phyloP scores from a whole-genome alignment of 2,113 vertebrate genomes.

The Pteruthius melanotis region DNA sequence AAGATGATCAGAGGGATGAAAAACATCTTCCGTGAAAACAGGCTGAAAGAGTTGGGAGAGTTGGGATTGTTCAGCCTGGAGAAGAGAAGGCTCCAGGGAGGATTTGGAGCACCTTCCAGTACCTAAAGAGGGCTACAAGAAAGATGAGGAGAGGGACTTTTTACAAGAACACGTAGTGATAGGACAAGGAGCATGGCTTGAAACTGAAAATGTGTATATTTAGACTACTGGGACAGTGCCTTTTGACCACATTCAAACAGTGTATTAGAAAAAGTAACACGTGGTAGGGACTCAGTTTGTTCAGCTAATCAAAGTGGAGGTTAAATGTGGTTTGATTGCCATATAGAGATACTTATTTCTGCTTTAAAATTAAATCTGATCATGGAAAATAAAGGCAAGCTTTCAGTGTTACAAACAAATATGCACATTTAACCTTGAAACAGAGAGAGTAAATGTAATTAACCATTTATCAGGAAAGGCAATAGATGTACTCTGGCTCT shows the following conservation, averaged over 20 bases:
- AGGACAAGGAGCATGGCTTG: not conserved
- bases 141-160: not conserved
- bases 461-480: slow-evolving; percentile 24
- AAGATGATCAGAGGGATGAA: not conserved
- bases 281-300: not conserved
- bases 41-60: not conserved
- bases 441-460: slow-evolving; percentile 25
- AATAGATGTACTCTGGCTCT: not conserved
- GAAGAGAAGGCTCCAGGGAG: not conserved
- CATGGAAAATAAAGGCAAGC: not conserved
- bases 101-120: not conserved
- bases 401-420: not conserved
- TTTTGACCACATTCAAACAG: not conserved
- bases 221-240: not conserved
- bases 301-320: not conserved
- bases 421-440: slow-evolving; percentile 36
- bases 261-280: not conserved
- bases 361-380: not conserved
- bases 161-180: not conserved
- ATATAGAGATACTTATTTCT: not conserved
- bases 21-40: not conserved
- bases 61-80: not conserved
- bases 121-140: not conserved
- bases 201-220: not conserved
- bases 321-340: not conserved